Evolutionary conservation across 2,888 invertebrate species (phyloP).

Genomic region (Euproctis similis): DNA sequence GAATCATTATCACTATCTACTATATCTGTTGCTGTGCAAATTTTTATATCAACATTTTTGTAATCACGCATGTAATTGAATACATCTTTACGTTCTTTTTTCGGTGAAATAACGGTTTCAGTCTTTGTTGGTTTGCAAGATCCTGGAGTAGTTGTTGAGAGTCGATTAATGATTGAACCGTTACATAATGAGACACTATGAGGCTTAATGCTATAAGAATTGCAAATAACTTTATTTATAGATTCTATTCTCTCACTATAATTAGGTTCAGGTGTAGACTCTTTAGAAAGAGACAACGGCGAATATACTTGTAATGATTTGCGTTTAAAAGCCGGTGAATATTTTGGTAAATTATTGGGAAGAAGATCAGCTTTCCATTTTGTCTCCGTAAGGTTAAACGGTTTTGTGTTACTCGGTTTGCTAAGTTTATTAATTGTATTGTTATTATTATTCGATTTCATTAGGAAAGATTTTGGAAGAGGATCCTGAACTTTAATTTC

Average conservation of each 20-base stretch:
- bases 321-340: conserved; percentile 88
- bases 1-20: conserved; percentile 91
- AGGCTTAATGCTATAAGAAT: conserved; percentile 34
- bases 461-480: conserved; percentile 59
- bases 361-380: conserved; percentile 63
- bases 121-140: conserved; percentile 28
- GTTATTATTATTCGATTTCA: conserved; percentile 45
- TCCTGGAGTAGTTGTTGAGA: conserved; percentile 27
- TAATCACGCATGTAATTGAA: conserved; percentile 48
- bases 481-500: conserved; percentile 87
- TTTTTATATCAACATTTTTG: conserved; percentile 63
- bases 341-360: conserved; percentile 81
- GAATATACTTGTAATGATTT: conserved; percentile 82
- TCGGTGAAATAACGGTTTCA: conserved; percentile 29
- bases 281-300: conserved; percentile 59
- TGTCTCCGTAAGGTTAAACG: conserved; percentile 45
- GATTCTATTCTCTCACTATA: conserved; percentile 45
- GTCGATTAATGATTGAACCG: conserved; percentile 34
- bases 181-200: conserved; percentile 38
- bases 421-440: conserved; percentile 39
- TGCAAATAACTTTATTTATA: conserved; percentile 39
- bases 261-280: conserved; percentile 65
- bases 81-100: conserved; percentile 47
- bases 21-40: conserved; percentile 64
- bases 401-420: conserved; percentile 42